Evolutionary conservation across 2,888 invertebrate species (phyloP).

Genomic region (Eledone cirrhosa): DNA sequence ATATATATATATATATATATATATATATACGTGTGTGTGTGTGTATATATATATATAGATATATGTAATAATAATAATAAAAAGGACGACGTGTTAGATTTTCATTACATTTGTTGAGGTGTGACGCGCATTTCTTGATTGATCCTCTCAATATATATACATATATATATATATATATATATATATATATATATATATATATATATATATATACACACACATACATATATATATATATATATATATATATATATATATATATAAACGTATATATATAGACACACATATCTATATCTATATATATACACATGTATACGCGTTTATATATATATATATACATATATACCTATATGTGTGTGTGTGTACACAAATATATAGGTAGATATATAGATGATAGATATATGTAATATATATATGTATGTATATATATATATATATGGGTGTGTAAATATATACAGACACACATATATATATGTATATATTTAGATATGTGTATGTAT

Average conservation of each 20-base stretch:
- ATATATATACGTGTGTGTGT: neutral
- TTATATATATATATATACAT: neutral
- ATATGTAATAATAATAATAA: neutral
- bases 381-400: too few relatives aligned
- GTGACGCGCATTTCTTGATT: too few relatives aligned
- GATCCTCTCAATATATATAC: neutral
- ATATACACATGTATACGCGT: neutral
- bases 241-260: neutral
- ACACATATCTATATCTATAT: neutral
- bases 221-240: neutral
- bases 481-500: neutral
- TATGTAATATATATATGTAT: neutral
- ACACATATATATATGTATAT: too few relatives aligned
- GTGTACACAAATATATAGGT: neutral
- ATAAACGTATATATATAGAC: neutral
- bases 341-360: neutral
- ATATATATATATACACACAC: constrained; percentile 8
- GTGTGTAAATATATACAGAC: neutral
- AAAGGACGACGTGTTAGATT: too few relatives aligned
- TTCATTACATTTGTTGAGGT: too few relatives aligned
- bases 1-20: neutral
- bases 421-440: neutral
- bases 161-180: neutral
- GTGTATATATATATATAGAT: neutral
- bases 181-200: constrained; percentile 8